Conservation (phyloP, 2,888 invertebrate genomes). For the Hirtodrosophila trivittata region DNA sequence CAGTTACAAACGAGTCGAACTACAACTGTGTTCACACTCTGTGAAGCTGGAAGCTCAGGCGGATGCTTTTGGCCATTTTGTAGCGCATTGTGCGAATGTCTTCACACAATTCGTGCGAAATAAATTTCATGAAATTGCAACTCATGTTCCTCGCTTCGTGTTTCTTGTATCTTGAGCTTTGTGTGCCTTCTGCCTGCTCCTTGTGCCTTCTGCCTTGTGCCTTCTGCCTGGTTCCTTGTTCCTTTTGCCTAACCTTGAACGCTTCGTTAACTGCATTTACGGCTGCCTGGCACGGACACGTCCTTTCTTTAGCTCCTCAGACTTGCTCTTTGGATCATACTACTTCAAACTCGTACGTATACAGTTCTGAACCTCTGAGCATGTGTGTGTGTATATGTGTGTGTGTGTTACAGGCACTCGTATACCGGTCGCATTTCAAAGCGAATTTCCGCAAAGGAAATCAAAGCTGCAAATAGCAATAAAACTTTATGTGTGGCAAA, state of each 20-base stretch:
- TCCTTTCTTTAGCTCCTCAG: conserved; percentile 12
- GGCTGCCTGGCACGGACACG: conserved; percentile 32
- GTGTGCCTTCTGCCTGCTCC: conserved; percentile 13
- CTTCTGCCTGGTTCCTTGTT: conserved; percentile 6
- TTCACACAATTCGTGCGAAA: conserved; percentile 64
- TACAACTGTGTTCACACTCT: conserved; percentile 4
- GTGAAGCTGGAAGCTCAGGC: neutral
- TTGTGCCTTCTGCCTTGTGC: conserved; percentile 12
- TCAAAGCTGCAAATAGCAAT: conserved; percentile 58
- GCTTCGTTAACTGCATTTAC: conserved; percentile 75
- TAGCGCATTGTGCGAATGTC: conserved; percentile 51
- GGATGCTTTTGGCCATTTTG: conserved; percentile 33
- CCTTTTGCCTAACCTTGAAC: conserved; percentile 63
- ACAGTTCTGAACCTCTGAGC: neutral
- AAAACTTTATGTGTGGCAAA: conserved; percentile 46
- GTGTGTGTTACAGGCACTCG: conserved; percentile 1
- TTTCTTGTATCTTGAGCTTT: conserved; percentile 26
- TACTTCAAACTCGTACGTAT: conserved; percentile 22
- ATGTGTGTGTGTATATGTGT: conserved; percentile 9
- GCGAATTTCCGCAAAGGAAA: conserved; percentile 52
- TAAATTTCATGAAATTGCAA: conserved; percentile 72
- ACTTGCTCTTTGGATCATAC: conserved; percentile 17
- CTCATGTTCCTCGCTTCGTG: conserved; percentile 58
- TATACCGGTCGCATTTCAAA: conserved; percentile 30
- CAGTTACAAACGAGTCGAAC: too few relatives aligned